Evolutionary conservation across 2,797 vertebrate species (phyloP), one percentile per base, ranked within the genome.

Genomic region (Pristis pectinata): DNA sequence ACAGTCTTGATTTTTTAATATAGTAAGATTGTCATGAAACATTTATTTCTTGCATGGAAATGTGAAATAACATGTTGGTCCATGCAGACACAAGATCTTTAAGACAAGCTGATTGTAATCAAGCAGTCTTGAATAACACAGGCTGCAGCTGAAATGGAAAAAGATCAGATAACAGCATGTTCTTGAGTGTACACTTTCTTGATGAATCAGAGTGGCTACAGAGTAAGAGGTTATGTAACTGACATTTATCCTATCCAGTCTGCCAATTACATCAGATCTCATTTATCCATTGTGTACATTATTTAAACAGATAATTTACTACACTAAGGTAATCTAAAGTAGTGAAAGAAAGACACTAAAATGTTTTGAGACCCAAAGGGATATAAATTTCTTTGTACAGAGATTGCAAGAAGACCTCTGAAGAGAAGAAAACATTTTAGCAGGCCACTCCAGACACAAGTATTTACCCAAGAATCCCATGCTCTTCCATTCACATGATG

Each of bases 401-500:
- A 30, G 44, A 74, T 94, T 94, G 70, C 34, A 53, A 94, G 67
- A 72, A 93, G 72, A 76, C 13, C 44, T 37, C 61, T 94, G 70
- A 76, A 94, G n/a, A 85, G 82, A 67, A 70, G 41, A 22, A 41
- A 74, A 94, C 92, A 94, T 56, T 15, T 93, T 56, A 94, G 44
- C 30, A 94, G 92, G 92, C 92, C 94, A 96, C 96, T 97, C 96
- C 95, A 95, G 94, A 96, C 95, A 96, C 96, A 89, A 95, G 93
- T 95, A 85, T 95, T 96, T 96, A 96, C 93, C 95, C 95, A 95
- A 94, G 95, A 95, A 96, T 95, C 96, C 95, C 97, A 96, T 96
- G 95, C 96, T 96, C 95, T 95, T 96, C 96, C 95, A 95, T 96
- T 96, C 96, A 96, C 95, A 95, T 96, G 96, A 96, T 96, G 96